Conservation (phyloP, 2,888 invertebrate genomes). For the Heliconius charithonia region DNA sequence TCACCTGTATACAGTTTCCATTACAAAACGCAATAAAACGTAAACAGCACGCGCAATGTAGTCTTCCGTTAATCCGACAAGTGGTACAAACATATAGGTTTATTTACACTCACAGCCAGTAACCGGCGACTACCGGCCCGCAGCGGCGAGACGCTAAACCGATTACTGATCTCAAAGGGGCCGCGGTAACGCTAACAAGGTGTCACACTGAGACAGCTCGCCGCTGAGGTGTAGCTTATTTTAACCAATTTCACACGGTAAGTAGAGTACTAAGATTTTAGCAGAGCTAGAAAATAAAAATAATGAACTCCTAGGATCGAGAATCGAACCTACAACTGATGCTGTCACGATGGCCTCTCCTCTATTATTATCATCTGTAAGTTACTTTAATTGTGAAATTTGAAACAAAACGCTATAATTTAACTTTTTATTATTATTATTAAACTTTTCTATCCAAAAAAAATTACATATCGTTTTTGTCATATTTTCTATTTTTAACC, state of each 20-base stretch:
- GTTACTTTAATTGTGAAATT: too few species aligned
- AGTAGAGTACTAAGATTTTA: neutral
- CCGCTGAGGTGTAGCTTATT: neutral
- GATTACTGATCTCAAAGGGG: constrained; percentile 31
- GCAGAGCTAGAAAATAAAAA: too few species aligned
- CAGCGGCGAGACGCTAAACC: constrained; percentile 19
- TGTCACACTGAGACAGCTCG: neutral
- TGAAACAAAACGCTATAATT: too few species aligned
- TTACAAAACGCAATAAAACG: neutral
- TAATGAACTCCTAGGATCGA: too few species aligned
- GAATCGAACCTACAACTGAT: too few species aligned
- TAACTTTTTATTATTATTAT: too few species aligned
- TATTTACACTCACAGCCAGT: neutral
- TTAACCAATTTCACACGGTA: neutral
- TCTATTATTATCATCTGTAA: too few species aligned
- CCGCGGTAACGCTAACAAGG: constrained; percentile 27
- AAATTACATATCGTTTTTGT: too few species aligned
- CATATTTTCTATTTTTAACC: too few species aligned
- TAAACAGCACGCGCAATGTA: neutral
- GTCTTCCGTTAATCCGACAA: constrained; percentile 1
- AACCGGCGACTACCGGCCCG: constrained; percentile 1
- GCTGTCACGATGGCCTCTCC: too few species aligned
- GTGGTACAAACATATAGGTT: constrained; percentile 4
- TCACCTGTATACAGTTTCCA: neutral
- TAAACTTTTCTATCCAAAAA: too few species aligned